A percentile compares a stretch with the other conserved stretches of the same genome.
These are phyloP conservation scores for Pluvialis apricaria DNA, from an alignment of 2,113 vertebrate genomes.

Conservation along the genomic window DNA sequence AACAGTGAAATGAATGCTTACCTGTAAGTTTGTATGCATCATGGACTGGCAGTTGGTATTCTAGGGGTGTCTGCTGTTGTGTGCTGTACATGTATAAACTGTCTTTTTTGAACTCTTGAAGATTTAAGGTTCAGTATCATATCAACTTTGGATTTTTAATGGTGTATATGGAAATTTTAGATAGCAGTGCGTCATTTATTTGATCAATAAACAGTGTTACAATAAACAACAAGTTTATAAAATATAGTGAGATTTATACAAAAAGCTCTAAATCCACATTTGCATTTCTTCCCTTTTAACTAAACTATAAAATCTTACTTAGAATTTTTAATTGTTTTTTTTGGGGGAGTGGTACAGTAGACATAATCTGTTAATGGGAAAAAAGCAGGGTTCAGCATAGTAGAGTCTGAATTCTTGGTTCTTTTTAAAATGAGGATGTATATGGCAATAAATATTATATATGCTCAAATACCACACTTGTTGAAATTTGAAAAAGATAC, in stretches of 20 bases:
- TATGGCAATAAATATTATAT: slow-evolving; percentile 66
- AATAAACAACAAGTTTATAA: slow-evolving; percentile 77
- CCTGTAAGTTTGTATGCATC: slow-evolving; percentile 76
- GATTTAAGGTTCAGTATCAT: slow-evolving; percentile 81
- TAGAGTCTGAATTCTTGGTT: slow-evolving; percentile 70
- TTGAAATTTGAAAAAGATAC: slow-evolving; percentile 66
- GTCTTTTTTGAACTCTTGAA: slow-evolving; percentile 78
- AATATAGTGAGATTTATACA: slow-evolving; percentile 79
- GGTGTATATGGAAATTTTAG: slow-evolving; percentile 84
- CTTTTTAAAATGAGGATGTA: slow-evolving; percentile 73
- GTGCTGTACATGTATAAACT: slow-evolving; percentile 78
- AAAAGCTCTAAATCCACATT: slow-evolving; percentile 73
- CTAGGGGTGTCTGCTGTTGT: slow-evolving; percentile 78
- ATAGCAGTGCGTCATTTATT: slow-evolving; percentile 78
- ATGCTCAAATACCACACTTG: slow-evolving; percentile 67
- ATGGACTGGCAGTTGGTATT: slow-evolving; percentile 78
- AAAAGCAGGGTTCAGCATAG: slow-evolving; percentile 54
- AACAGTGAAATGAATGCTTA: slow-evolving; percentile 78
- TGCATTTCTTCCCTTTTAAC: slow-evolving; percentile 81
- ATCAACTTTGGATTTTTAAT: slow-evolving; percentile 84
- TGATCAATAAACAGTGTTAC: slow-evolving; percentile 85
- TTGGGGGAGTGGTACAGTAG: slow-evolving; percentile 55
- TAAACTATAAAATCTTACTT: slow-evolving; percentile 71
- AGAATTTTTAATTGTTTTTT: slow-evolving; percentile 76
- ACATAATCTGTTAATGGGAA: slow-evolving; percentile 48